A percentile compares a stretch with the other conserved stretches of the same genome.
Evolutionary conservation across 2,888 invertebrate species (phyloP).

Genomic region (Clistopyga incitator): DNA sequence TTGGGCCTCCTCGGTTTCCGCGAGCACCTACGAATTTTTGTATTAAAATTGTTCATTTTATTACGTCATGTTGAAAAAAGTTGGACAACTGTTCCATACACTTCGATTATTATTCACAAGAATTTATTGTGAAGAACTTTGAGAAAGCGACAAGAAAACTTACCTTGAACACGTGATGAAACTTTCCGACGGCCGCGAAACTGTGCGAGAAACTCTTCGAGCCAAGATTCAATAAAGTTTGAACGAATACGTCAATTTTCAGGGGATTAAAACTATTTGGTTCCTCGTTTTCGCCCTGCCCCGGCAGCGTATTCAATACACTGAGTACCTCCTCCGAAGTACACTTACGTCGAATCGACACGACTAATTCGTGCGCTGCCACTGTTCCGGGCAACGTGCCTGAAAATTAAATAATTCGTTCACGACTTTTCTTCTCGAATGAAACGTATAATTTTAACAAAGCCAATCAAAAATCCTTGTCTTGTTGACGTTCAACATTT

Average conservation of each 20-base stretch:
- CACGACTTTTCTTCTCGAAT: background rate
- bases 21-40: slow-evolving; percentile 88
- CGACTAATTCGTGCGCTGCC: slow-evolving; percentile 94
- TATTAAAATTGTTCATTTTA: background rate
- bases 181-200: slow-evolving; percentile 99
- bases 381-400: slow-evolving; percentile 92
- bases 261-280: slow-evolving; percentile 93
- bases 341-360: slow-evolving; percentile 95
- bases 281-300: slow-evolving; percentile 91
- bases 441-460: background rate
- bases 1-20: slow-evolving; percentile 97
- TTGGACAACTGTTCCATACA: background rate
- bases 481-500: background rate
- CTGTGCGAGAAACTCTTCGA: slow-evolving; percentile 99
- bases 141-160: background rate
- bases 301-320: slow-evolving; percentile 94
- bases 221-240: slow-evolving; percentile 96
- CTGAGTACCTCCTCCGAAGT: slow-evolving; percentile 95
- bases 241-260: slow-evolving; percentile 99
- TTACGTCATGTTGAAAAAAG: background rate
- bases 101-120: background rate
- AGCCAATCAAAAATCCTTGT: background rate
- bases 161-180: slow-evolving; percentile 95
- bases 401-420: slow-evolving; percentile 77
- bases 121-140: too few species aligned